These are phyloP conservation scores for Nomada fucata DNA, from an alignment of 2,888 invertebrate genomes.

Conservation along the genomic window DNA sequence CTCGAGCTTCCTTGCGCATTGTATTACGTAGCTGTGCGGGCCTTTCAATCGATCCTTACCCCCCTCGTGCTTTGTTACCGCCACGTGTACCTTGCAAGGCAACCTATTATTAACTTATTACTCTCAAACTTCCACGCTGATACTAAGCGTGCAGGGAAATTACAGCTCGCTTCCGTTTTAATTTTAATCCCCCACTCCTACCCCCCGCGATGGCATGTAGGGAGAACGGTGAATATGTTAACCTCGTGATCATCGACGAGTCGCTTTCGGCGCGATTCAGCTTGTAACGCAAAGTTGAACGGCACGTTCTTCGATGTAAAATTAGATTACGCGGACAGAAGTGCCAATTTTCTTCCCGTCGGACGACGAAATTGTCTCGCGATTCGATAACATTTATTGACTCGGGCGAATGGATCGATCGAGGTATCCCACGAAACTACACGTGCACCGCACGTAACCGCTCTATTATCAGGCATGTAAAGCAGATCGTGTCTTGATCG, in stretches of 20 bases:
- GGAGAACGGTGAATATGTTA: neutral
- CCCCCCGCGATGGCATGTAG: neutral
- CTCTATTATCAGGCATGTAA: slow-evolving; percentile 28
- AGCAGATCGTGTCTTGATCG: slow-evolving; percentile 28
- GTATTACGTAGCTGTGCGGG: neutral
- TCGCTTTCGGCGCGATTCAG: neutral
- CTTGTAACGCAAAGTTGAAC: neutral
- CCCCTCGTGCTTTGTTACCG: slow-evolving; percentile 40
- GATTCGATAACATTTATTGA: too few species aligned
- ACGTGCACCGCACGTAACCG: neutral
- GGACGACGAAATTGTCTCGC: too few species aligned
- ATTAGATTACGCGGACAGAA: neutral
- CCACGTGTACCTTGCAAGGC: slow-evolving; percentile 47
- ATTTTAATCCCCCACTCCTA: neutral
- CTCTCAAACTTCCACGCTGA: slow-evolving; percentile 29
- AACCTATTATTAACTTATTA: slow-evolving; percentile 46
- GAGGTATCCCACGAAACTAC: neutral
- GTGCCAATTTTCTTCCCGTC: too few species aligned
- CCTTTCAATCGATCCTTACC: slow-evolving; percentile 35
- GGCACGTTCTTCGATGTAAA: neutral
- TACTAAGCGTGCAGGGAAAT: slow-evolving; percentile 14
- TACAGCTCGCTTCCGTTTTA: slow-evolving; percentile 2
- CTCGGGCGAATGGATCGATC: neutral
- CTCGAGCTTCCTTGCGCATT: neutral
- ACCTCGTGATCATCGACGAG: neutral